These are phyloP conservation scores for Herpailurus yagouaroundi DNA, from an alignment of 2,113 vertebrate genomes.

Conservation along the genomic window DNA sequence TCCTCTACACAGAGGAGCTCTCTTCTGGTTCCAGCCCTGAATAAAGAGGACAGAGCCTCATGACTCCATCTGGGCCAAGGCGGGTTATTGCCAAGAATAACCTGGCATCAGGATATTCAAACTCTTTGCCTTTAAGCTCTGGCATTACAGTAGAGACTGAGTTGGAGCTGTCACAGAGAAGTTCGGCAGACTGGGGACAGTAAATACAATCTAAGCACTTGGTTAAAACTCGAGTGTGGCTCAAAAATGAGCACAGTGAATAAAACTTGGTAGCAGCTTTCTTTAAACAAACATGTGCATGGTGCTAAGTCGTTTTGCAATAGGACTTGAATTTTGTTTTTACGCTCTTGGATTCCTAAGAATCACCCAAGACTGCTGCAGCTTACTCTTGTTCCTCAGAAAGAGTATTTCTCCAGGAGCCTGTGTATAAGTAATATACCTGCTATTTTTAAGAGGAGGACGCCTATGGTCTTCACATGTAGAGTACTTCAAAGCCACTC, in stretches of 20 bases:
- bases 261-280: conserved; percentile 34
- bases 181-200: not conserved
- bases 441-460: conserved; percentile 8
- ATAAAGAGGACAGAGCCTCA: conserved; percentile 17
- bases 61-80: conserved; percentile 48
- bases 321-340: conserved; percentile 41
- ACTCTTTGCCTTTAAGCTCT: conserved; percentile 57
- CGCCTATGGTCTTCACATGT: not conserved
- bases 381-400: not conserved
- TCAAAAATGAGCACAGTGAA: conserved; percentile 35
- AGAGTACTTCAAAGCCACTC: not conserved
- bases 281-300: conserved; percentile 9
- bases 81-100: conserved; percentile 60
- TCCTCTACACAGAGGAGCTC: not conserved
- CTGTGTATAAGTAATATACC: not conserved
- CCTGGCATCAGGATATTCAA: conserved; percentile 46
- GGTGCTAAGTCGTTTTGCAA: conserved; percentile 9
- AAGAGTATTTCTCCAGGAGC: not conserved
- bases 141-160: conserved; percentile 26
- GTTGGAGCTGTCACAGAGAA: conserved; percentile 1
- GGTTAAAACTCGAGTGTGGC: not conserved
- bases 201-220: conserved; percentile 45
- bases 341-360: not conserved
- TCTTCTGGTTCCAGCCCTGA: not conserved
- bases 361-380: not conserved